Base-by-base conservation (phyloP, 2,888 invertebrate genomes). In the Polyommatus iphigenia region DNA sequence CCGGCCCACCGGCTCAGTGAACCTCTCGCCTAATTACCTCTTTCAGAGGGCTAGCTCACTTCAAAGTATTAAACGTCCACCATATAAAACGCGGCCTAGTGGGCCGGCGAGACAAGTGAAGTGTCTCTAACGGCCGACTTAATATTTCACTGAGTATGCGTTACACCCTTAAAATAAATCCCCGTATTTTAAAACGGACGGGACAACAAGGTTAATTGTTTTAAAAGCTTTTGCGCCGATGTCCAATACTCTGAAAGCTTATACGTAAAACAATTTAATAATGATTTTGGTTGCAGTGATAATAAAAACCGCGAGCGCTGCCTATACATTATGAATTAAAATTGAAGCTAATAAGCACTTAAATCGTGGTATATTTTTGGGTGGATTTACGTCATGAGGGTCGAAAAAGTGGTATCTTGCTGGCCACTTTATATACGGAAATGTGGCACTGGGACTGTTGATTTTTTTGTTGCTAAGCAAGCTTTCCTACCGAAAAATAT, bases 11-110 rank as follows among this genome's bases (percentile, higher is more conserved):
- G 90, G 83, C 82, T 85, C 85, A 86, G 88, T 89, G 90, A 89
- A 90, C 90, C 90, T 93, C 88, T 92, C 93, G 86, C 92, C 89
- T 92, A 93, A 93, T 94, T 94, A 93, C 88, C 90, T 89, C 89
- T 91, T 90, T 88, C 91, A 91, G 85, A 82, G 88, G 85, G 85
- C 83, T 90, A 88, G 88, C 82, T 86, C 87, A 88, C 91, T 89
- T 94, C 93, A 94, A 94, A 94, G 92, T 83, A 86, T 88, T 89
- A 90, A 93, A 79, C 79, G 79, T 80, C 78, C 81, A 79, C 80
- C 80, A 79, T 80, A 81, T 80, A 81, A 72, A 77, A 77, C 76
- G 78, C 81, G 79, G 80, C 87, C 89, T 89, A 88, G 86, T 87
- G 78, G 73, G 59, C 78, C 78, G 78, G 73, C 54, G 36, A 15